These are phyloP conservation scores for Calephelis perditalis DNA, from an alignment of 2,888 invertebrate genomes.

Conservation along the genomic window DNA sequence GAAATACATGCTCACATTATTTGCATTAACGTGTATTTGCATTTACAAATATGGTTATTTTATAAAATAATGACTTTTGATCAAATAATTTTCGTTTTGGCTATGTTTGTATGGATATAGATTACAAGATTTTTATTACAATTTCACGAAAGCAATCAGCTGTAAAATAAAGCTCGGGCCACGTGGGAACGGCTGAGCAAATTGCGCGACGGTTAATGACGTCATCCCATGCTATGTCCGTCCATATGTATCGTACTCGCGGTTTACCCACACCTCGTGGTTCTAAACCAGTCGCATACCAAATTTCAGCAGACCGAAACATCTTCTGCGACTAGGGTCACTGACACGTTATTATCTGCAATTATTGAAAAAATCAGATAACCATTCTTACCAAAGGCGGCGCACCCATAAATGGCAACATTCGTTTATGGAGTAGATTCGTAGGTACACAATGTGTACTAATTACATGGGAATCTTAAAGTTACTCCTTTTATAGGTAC, in stretches of 20 bases:
- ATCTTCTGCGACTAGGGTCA: slow-evolving; percentile 53
- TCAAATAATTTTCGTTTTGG: too few species aligned
- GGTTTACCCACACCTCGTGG: slow-evolving; percentile 38
- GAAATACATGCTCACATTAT: slow-evolving; percentile 13
- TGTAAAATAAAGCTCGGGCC: slow-evolving; percentile 44
- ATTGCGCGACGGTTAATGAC: slow-evolving; percentile 42
- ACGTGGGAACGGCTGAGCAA: slow-evolving; percentile 50
- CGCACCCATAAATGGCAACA: slow-evolving; percentile 7
- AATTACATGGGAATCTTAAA: slow-evolving; percentile 14
- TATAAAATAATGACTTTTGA: too few species aligned
- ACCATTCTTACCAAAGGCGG: slow-evolving; percentile 19
- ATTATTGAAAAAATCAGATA: slow-evolving; percentile 27
- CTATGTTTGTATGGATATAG: too few species aligned
- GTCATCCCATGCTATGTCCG: slow-evolving; percentile 44
- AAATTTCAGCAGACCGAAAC: slow-evolving; percentile 67
- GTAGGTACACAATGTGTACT: slow-evolving; percentile 1
- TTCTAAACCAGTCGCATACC: slow-evolving; percentile 60
- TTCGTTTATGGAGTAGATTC: slow-evolving; percentile 13
- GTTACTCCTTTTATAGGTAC: neutral
- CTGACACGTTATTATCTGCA: slow-evolving; percentile 50
- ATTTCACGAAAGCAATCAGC: slow-evolving; percentile 39
- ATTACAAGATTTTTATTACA: too few species aligned
- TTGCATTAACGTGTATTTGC: too few species aligned
- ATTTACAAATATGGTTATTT: neutral
- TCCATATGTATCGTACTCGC: slow-evolving; percentile 34